Evolutionary conservation across 2,888 invertebrate genomes (phyloP), one percentile per base, ranked within the genome.

Genomic region (Drosophila picticornis): DNA sequence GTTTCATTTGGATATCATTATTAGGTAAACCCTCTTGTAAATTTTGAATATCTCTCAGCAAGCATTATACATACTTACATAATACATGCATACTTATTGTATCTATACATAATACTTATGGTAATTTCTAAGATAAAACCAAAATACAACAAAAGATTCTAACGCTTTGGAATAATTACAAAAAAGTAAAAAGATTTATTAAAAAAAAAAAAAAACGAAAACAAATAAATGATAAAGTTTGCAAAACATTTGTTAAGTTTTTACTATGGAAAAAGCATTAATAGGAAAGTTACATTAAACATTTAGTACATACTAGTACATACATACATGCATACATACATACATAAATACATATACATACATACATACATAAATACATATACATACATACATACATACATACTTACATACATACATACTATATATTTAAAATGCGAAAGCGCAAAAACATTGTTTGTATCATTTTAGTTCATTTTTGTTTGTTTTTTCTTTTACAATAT

Each of bases 181-280:
- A 66, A 61, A 25, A 55, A 27, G 13, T 55, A 61, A 48, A 58
- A 29, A 13, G 11, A 36, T 55, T 27, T 36, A 55, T 27, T 38
- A 13, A 7, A 52, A 57, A 59, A 69, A 31, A 69, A 31, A 60
- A 31, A 38, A 66, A 73, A 72, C 46, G 60, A 69, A 46, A 46
- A 70, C 57, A 73, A 16, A 29, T 56, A 66, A 75, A 70, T 36
- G 60, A 90, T 80, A 83, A 87, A 66, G 84, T 87, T 85, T 85
- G 87, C 81, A 75, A 78, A 90, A 78, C 77, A 77, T 90, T 90
- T 87, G 87, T 87, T 87, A 87, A 87, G 87, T 87, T 87, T 87
- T 90, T 87, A 90, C 87, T 89, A 89, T 88, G 89, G 74, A 73
- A 70, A 70, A 72, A 70, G 59, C 75, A 76, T 80, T 76, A 80